Base-by-base conservation (phyloP, 2,113 vertebrate species). In the Ceyx cyanopectus region DNA sequence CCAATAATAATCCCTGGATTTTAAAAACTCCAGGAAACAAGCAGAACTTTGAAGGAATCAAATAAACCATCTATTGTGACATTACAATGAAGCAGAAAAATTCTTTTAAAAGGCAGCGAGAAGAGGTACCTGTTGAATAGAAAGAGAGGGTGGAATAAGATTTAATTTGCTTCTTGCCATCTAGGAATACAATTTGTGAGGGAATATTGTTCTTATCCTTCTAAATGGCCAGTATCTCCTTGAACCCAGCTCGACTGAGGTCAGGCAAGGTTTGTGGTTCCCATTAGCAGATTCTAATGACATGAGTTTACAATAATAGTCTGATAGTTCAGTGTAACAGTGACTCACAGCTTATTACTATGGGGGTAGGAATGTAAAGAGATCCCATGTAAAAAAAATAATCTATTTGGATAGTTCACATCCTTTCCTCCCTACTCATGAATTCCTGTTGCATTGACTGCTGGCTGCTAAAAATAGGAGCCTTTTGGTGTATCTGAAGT, bases 341-440 rank as follows among this genome's bases (percentile, higher is more conserved):
- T 95, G 89, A 94, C 91, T 96, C 95, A 87, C 10, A n/a, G 70
- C 63, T 84, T 69, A 88, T 93, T 94, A 76, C 91, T 89, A 6
- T 45, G 46, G 69, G 1, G 0, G 90, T 56, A 85, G 89, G 86
- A 90, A 94, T 95, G 91, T 90, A 91, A 91, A 92, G 84, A 91
- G 89, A 95, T 86, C 81, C 86, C 63, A 19, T 79, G 29, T 86
- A 60, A 91, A 90, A 92, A 94, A 85, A 81, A 23, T 14, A 37
- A 53, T 23, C 56, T 73, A 6, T 87, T 90, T 80, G 89, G 70
- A 95, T 93, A 89, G 67, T 91, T 95, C 46, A 69, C 92, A 96
- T 95, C 94, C 91, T 95, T 96, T 96, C 89, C 91, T 95, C 86
- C 81, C 81, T 95, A 22, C 92, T 93, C 94, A 95, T 45, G 74